Evolutionary conservation across 2,113 vertebrate species (phyloP), one percentile per base, ranked within the genome.

Genomic region (Tor tambroides): DNA sequence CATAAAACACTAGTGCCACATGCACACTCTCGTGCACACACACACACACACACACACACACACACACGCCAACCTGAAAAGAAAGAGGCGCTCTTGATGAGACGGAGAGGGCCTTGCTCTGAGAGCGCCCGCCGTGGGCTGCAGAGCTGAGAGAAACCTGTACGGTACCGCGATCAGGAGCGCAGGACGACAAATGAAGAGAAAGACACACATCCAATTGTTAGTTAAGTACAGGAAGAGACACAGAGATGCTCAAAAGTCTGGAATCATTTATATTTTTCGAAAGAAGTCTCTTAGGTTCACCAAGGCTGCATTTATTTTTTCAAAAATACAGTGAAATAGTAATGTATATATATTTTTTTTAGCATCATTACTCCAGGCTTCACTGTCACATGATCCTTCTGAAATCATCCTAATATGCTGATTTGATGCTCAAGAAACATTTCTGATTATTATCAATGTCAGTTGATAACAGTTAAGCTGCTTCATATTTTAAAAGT

Each of bases 31-130:
- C 84, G 21, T 30, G n/a, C 41, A 83, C 23, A 12, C 59, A n/a
- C 43, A 77, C 80, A 69, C 88, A 80, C 82, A 74, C 43, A 77
- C 80, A 69, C 88, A 80, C 82, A 74, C 75, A 86, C 63, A 84
- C 56, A 84, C n/a, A 35, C 43, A 21, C 77, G 80, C 98, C 97
- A 98, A 99, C 98, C 98, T 99, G 98, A 98, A 99, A 99, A 99
- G 97, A 99, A 99, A 99, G 98, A 99, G 93, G 98, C 98, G 91
- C 98, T 99, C 97, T 99, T 97, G 97, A 99, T 99, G 94, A 99
- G 97, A 91, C 98, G 97, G 95, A 99, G 97, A 92, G 98, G 98
- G 95, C 98, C 98, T 95, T 99, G 98, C 94, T 99, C 98, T 96
- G 98, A 99, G 96, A 98, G 98, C 89, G 97, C 98, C 96, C 98